Evolutionary conservation across 2,888 invertebrate species (phyloP).

Genomic region (Myopa testacea): DNA sequence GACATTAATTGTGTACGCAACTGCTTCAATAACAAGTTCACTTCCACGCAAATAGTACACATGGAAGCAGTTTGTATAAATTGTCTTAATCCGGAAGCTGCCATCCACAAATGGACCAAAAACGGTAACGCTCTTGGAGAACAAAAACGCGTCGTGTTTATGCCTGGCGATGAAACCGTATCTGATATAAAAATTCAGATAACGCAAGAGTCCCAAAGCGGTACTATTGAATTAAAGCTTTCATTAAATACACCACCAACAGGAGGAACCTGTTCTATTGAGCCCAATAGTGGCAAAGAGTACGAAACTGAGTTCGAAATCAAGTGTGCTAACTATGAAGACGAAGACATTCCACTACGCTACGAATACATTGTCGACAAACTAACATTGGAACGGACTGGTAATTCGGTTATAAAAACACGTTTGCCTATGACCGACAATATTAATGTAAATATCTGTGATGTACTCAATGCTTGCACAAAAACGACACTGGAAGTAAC

Average conservation of each 20-base stretch:
- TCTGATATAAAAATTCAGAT: neutral
- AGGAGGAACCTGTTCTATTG: slow-evolving; percentile 46
- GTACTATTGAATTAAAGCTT: slow-evolving; percentile 34
- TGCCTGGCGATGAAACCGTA: too few species aligned
- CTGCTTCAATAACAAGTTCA: slow-evolving; percentile 46
- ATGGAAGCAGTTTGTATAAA: slow-evolving; percentile 44
- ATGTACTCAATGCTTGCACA: slow-evolving; percentile 48
- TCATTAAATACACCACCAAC: slow-evolving; percentile 47
- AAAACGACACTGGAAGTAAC: slow-evolving; percentile 39
- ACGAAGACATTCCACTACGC: slow-evolving; percentile 46
- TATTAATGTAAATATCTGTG: slow-evolving; percentile 49
- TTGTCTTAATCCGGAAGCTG: slow-evolving; percentile 26
- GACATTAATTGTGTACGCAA: slow-evolving; percentile 50
- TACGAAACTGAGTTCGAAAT: slow-evolving; percentile 50
- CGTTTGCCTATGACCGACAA: slow-evolving; percentile 35
- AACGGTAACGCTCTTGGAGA: slow-evolving; percentile 24
- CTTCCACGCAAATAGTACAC: slow-evolving; percentile 45
- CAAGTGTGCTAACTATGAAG: slow-evolving; percentile 46
- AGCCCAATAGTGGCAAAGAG: slow-evolving; percentile 47
- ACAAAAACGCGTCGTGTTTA: too few species aligned
- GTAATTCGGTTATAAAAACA: slow-evolving; percentile 32
- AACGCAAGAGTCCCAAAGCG: neutral
- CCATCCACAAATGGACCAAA: slow-evolving; percentile 35
- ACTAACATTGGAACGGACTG: slow-evolving; percentile 48
- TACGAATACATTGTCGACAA: slow-evolving; percentile 46